Base-by-base conservation (phyloP, 1,140 invertebrate species). In the Orchesella cincta region DNA sequence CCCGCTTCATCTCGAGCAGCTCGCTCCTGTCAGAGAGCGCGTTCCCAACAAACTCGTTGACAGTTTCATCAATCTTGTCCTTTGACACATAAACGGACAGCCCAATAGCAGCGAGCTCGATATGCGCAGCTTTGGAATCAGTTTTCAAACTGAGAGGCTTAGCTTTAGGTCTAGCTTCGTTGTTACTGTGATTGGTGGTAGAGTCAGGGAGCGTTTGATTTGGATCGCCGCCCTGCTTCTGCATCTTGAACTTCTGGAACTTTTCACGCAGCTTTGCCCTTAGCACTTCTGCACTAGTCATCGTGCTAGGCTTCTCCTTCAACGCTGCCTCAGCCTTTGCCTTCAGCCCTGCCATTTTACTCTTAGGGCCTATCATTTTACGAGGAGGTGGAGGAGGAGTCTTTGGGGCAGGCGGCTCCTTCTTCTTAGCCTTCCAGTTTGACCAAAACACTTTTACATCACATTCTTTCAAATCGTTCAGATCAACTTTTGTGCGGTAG, bases 231-330 rank as follows among this genome's bases (percentile, higher is more conserved):
- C 52, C 52, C 62, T 31, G 62, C 62, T 67, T 67, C 8, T 67
- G 5, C 28, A 29, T 31, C 62, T 67, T 67, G 23, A 67, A 67
- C 31, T 67, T 67, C 26, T 67, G 29, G 12, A 67, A 33, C 62
- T 67, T 67, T 33, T 67, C 62, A 3, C 62, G 26, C 26, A 67
- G 26, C 31, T 67, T 67, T 23, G 26, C 28, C 5, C 62, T 26
- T 2, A 67, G 62, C 26, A 46, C 39, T 18, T 46, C 39, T 8
- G 39, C 39, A 46, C 5, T 46, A 18, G 39, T 46, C 5, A 18
- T 18, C 5, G 18, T 18, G 5, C 18, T 46, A 46, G 39, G 39
- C 18, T 46, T 46, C 39, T 46, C 18, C 5, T 46, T 5, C n/a
- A n/a, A n/a, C n/a, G n/a, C n/a, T 5, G 54, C 23, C 23, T 57